phyloP scores from a whole-genome alignment of 2,797 vertebrate genomes.

The Hydrocynus forskahlii region DNA sequence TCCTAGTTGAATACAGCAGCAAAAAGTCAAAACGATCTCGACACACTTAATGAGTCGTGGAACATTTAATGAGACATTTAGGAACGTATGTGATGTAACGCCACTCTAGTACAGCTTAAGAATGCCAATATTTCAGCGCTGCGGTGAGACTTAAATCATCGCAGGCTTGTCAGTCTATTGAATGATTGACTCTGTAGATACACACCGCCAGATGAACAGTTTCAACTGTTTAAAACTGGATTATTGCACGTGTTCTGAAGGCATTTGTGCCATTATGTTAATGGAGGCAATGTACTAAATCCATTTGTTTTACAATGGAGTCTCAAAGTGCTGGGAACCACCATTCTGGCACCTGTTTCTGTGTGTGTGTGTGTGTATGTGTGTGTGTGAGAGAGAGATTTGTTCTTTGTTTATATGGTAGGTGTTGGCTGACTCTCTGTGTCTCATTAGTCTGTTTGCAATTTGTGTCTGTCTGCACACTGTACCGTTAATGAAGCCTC shows the following conservation, averaged over 20 bases:
- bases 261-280: not conserved
- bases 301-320: not conserved
- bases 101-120: not conserved
- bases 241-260: not conserved
- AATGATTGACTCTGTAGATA: not conserved
- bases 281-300: not conserved
- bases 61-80: conserved; percentile 30
- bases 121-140: not conserved
- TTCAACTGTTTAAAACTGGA: conserved; percentile 4
- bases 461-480: conserved; percentile 41
- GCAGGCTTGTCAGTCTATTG: not conserved
- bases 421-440: conserved; percentile 36
- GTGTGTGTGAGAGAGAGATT: conserved; percentile 29
- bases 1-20: conserved; percentile 1
- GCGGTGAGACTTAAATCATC: not conserved
- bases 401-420: conserved; percentile 46
- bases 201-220: not conserved
- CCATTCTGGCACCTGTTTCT: not conserved
- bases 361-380: conserved; percentile 10
- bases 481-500: conserved; percentile 52
- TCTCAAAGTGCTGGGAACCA: not conserved
- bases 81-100: not conserved
- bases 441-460: conserved; percentile 41
- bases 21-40: conserved; percentile 36
- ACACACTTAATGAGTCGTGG: conserved; percentile 18